phyloP scores from a whole-genome alignment of 2,113 vertebrate genomes.

The Chaetodon auriga region DNA sequence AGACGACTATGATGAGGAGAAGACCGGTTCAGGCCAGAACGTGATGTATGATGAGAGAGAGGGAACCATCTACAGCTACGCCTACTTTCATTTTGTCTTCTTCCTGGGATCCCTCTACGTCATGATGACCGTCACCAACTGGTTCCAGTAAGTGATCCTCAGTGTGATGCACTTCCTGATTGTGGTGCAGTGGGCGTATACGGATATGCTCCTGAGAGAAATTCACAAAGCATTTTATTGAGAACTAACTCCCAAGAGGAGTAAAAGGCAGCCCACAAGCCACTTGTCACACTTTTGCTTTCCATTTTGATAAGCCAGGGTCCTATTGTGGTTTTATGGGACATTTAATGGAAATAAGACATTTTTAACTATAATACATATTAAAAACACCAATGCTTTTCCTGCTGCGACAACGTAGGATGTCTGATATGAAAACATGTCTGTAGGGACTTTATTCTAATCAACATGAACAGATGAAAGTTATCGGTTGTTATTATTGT shows the following conservation, averaged over 20 bases:
- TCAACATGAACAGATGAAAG: neutral
- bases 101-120: constrained; percentile 96
- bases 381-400: no score
- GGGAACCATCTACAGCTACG: constrained; percentile 91
- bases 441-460: no score
- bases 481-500: neutral
- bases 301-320: neutral
- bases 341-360: no score
- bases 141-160: constrained; percentile 93
- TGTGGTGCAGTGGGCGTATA: neutral
- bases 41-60: constrained; percentile 92
- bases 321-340: no score
- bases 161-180: neutral
- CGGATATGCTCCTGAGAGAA: neutral
- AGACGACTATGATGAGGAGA: constrained; percentile 86
- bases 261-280: no score
- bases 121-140: constrained; percentile 99
- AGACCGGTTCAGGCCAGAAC: constrained; percentile 85
- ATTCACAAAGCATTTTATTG: neutral
- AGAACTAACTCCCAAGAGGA: neutral
- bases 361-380: neutral
- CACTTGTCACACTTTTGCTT: neutral
- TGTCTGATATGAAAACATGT: neutral
- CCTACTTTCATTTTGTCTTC: constrained; percentile 96
- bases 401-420: neutral